Evolutionary conservation across 2,113 vertebrate genomes (phyloP).

Genomic region (Tragelaphus scriptus): DNA sequence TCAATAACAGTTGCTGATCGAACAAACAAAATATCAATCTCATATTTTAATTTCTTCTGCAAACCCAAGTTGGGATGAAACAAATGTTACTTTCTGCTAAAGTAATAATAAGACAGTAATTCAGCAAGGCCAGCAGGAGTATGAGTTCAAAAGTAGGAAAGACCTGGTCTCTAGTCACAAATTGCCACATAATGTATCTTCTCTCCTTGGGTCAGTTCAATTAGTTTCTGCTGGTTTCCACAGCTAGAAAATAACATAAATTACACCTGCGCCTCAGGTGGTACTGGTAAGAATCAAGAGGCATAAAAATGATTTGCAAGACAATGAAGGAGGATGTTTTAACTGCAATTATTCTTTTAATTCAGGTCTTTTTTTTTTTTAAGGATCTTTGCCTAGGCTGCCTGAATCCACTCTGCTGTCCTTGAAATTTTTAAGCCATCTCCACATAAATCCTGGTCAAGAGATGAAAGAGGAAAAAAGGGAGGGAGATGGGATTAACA

Average conservation of each 20-base stretch:
- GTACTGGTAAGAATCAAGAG: neutral
- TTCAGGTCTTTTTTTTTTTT: neutral
- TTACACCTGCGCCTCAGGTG: neutral
- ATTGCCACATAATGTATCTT: neutral
- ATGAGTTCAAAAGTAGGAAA: neutral
- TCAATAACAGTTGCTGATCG: accelerated
- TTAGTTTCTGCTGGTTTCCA: neutral
- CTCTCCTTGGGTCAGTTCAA: neutral
- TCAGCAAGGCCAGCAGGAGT: neutral
- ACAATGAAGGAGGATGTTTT: neutral
- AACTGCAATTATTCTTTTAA: neutral
- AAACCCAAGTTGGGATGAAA: neutral
- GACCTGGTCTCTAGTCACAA: neutral
- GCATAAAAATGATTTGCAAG: neutral
- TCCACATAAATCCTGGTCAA: neutral
- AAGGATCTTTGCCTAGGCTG: neutral
- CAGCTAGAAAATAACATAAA: neutral
- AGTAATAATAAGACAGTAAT: neutral
- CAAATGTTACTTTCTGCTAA: neutral
- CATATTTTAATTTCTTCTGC: neutral
- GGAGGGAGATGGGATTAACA: neutral
- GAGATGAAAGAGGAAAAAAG: neutral
- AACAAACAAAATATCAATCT: neutral
- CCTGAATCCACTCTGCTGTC: neutral
- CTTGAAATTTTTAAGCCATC: neutral